phyloP scores from a whole-genome alignment of 2,888 invertebrate genomes.

The Pedicia rivosa region DNA sequence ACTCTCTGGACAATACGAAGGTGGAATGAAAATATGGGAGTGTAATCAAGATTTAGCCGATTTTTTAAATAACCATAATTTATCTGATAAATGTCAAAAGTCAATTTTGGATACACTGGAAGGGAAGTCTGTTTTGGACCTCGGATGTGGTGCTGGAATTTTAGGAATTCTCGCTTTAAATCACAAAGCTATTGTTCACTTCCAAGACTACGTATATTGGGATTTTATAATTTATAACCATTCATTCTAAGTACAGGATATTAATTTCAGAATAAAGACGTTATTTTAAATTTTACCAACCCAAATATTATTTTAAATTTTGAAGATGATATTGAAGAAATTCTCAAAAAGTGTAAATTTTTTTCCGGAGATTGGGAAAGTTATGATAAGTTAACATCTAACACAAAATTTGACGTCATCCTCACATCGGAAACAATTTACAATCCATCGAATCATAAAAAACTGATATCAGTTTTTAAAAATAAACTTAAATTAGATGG shows the following conservation, averaged over 20 bases:
- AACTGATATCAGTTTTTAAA: slow-evolving; percentile 53
- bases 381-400: slow-evolving; percentile 32
- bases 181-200: slow-evolving; percentile 55
- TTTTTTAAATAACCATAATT: slow-evolving; percentile 36
- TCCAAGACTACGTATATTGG: slow-evolving; percentile 84
- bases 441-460: slow-evolving; percentile 60
- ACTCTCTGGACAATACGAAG: slow-evolving; percentile 63
- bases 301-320: slow-evolving; percentile 61
- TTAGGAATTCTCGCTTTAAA: slow-evolving; percentile 64
- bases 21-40: slow-evolving; percentile 94
- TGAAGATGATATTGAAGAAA: slow-evolving; percentile 16
- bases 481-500: slow-evolving; percentile 40
- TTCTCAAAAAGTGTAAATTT: not conserved
- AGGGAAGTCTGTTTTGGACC: slow-evolving; percentile 53
- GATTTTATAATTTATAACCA: slow-evolving; percentile 7
- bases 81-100: slow-evolving; percentile 17
- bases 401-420: slow-evolving; percentile 61
- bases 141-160: slow-evolving; percentile 86
- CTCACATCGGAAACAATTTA: slow-evolving; percentile 90
- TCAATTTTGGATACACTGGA: slow-evolving; percentile 26
- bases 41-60: slow-evolving; percentile 67
- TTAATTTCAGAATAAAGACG: slow-evolving; percentile 63
- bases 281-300: slow-evolving; percentile 62
- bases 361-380: slow-evolving; percentile 60
- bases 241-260: slow-evolving; percentile 1